Conservation (phyloP, 1,140 invertebrate species). For the Drosophila varians region DNA sequence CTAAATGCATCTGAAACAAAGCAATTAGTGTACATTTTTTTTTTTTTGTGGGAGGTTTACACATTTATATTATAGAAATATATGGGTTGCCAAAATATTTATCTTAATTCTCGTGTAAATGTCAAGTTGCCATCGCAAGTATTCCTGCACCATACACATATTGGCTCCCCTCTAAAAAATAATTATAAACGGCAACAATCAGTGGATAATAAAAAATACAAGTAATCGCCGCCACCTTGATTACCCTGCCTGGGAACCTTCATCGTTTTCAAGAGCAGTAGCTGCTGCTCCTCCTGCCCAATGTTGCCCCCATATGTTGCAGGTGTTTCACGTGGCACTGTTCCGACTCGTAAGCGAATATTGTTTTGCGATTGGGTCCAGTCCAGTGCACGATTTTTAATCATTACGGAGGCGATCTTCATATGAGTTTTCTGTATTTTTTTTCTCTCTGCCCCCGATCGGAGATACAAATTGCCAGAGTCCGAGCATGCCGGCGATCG, state of each 20-base stretch:
- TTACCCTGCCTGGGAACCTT: conserved; percentile 48
- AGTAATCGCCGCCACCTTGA: conserved; percentile 43
- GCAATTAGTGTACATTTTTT: not conserved
- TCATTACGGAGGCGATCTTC: conserved; percentile 60
- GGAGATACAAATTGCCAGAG: conserved; percentile 61
- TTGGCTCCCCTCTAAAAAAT: conserved; percentile 37
- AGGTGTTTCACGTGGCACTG: conserved; percentile 67
- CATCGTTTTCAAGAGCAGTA: conserved; percentile 35
- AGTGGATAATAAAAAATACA: conserved; percentile 25
- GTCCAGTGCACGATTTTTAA: conserved; percentile 73
- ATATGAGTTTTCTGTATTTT: conserved; percentile 39
- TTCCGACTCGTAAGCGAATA: conserved; percentile 69
- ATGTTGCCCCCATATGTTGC: conserved; percentile 10
- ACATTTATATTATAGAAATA: not conserved
- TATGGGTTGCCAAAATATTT: not conserved
- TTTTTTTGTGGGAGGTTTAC: not conserved
- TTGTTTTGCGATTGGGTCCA: conserved; percentile 69
- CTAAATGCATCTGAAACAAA: conserved; percentile 6
- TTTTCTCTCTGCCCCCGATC: conserved; percentile 54
- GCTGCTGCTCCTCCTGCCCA: conserved; percentile 8
- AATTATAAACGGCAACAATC: conserved; percentile 66
- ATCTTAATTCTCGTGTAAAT: not conserved
- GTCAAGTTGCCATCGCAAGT: not conserved
- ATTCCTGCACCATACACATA: not conserved
- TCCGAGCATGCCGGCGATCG: conserved; percentile 13